Evolutionary conservation across 2,888 invertebrate genomes (phyloP), one percentile per base, ranked within the genome.

Genomic region (Eupsilia transversa): DNA sequence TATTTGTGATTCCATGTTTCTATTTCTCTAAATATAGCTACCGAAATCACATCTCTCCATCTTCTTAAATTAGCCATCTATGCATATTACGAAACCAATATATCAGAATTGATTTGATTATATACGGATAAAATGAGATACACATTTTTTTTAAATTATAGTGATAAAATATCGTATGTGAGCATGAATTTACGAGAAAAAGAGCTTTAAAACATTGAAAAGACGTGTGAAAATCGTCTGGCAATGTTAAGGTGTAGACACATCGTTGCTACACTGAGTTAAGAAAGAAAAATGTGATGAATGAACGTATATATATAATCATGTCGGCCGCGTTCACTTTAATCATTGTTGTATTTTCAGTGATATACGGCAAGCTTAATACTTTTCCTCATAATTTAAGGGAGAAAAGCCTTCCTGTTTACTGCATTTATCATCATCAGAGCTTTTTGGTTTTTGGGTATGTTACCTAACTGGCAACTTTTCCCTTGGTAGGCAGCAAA

Each of bases 261-360:
- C 66, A 86, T 84, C 82, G 79, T 81, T 76, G 74, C 79, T 83
- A 84, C 83, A 87, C 74, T 83, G 83, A 74, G 80, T 85, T 87
- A 87, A 84, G 81, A 88, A 88, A 88, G 89, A 90, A 91, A 91
- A 91, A 91, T 91, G 89, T 93, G 90, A 92, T 93, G 91, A 93
- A 93, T 93, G 92, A 91, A 91, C 88, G 84, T 89, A 92, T 93
- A 92, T 93, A 92, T 91, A 93, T 93, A 93, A 93, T 92, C 90
- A 84, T 81, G 87, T 85, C 88, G 86, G 86, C 85, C 85, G 85
- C 84, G 87, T 89, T 88, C 88, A 91, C 89, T 93, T 92, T 92
- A 92, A 93, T 93, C 91, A 89, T 86, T 89, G 77, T 88, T 84
- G 88, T 88, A 89, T 86, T 83, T 83, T 84, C 78, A 77, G 83